Conservation (phyloP, 2,797 vertebrate genomes). For the Synaphobranchus kaupii region DNA sequence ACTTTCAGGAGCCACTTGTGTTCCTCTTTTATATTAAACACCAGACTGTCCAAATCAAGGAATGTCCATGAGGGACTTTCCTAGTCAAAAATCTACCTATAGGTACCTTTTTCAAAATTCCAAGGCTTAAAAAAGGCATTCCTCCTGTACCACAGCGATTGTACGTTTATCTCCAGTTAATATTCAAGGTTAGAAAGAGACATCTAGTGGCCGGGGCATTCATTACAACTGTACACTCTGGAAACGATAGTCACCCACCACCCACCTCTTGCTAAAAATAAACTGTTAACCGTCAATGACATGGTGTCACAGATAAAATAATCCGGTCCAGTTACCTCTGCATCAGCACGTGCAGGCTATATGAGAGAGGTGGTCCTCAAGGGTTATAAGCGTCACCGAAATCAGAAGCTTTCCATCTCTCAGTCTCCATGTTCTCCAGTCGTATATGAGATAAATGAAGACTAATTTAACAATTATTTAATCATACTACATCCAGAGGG, state of each 20-base stretch:
- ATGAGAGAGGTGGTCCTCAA: neutral
- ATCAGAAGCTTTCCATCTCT: neutral
- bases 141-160: neutral
- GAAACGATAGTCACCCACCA: neutral
- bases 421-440: neutral
- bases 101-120: slow-evolving; percentile 17
- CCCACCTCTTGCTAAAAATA: neutral
- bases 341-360: neutral
- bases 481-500: neutral
- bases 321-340: neutral
- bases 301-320: neutral
- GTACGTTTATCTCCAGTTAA: neutral
- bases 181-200: slow-evolving; percentile 23
- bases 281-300: neutral
- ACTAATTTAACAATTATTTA: neutral
- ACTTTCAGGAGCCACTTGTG: neutral
- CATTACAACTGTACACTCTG: neutral
- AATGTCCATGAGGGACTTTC: neutral
- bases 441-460: neutral
- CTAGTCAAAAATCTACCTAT: neutral
- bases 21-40: slow-evolving; percentile 27
- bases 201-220: slow-evolving; percentile 28
- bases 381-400: neutral
- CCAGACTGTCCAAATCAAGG: slow-evolving; percentile 17
- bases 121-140: neutral